Evolutionary conservation across 2,113 vertebrate species (phyloP), one percentile per base, ranked within the genome.

Genomic region (Megaleporinus macrocephalus): DNA sequence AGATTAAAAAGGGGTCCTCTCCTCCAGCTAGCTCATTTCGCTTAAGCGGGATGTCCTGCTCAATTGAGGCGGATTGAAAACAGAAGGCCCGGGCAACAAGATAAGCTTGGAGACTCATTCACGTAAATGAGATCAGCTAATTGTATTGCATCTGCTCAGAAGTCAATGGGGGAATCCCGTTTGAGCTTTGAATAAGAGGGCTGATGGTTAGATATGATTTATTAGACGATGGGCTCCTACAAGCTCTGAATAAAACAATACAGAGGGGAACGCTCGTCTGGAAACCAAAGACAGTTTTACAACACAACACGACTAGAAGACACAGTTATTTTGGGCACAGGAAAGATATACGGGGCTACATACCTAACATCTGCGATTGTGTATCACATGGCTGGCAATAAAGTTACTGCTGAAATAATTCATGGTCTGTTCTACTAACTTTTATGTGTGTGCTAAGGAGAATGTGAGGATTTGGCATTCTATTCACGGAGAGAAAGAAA

Each of bases 41-140:
- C 57, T 15, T 65, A 18, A 63, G 36, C 15, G 33, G 33, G 66
- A 24, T 9, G 9, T 73, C 26, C 26, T 7, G n/a, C 47, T 36
- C 27, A 66, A 41, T 66, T 66, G 10, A 36, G 11, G 15, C 24
- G 16, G 41, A 73, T 65, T 73, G 41, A 63, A 41, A 74, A n/a
- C 9, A 55, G 20, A 61, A 73, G 22, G 47, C 5, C n/a, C 20
- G 2, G 69, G n/a, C 59, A 70, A 70, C 30, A 30, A n/a, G 55
- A 62, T 80, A 57, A 80, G 26, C 55, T n/a, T 20, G 27, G 14
- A 72, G 68, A 72, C 44, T 51, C 10, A 30, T n/a, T 73, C 14
- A 5, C 27, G 7, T 55, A 55, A 81, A 65, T 74, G 61, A 55
- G 79, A 81, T 81, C 15, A 74, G 26, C 41, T 70, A 41, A 70